Evolutionary conservation across 2,113 vertebrate species (phyloP).

Genomic region (Empidonax traillii): DNA sequence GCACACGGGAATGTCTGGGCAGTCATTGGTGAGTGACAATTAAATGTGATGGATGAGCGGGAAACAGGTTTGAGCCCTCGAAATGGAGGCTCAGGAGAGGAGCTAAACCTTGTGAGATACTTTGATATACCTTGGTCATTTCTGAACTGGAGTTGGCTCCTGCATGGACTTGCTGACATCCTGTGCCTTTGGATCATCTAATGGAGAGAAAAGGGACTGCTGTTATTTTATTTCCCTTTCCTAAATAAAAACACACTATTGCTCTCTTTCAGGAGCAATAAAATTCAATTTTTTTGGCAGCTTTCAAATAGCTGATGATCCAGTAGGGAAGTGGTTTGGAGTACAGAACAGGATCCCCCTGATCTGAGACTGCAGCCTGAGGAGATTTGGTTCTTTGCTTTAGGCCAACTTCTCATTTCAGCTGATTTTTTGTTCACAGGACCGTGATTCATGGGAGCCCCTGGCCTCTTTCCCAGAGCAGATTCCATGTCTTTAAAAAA

Average conservation of each 20-base stretch:
- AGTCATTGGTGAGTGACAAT: neutral
- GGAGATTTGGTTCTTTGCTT: neutral
- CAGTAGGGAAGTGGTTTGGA: neutral
- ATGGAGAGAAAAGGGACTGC: neutral
- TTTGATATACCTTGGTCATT: neutral
- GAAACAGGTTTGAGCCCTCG: neutral
- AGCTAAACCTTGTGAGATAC: neutral
- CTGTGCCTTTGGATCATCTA: neutral
- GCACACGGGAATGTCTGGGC: rapidly evolving
- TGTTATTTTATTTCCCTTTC: neutral
- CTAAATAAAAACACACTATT: neutral
- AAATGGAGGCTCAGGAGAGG: rapidly evolving
- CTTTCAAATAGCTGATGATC: neutral
- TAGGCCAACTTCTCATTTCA: neutral
- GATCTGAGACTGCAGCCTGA: rapidly evolving
- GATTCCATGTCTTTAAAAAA: neutral
- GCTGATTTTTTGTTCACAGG: neutral
- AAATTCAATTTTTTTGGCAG: neutral
- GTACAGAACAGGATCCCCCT: rapidly evolving
- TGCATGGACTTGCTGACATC: neutral
- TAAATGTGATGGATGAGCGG: neutral
- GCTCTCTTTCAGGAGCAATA: neutral
- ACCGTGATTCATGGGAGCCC: neutral
- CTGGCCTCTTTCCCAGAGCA: neutral
- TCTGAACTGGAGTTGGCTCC: neutral